phyloP scores from a whole-genome alignment of 2,113 vertebrate species.

The Melozone crissalis region DNA sequence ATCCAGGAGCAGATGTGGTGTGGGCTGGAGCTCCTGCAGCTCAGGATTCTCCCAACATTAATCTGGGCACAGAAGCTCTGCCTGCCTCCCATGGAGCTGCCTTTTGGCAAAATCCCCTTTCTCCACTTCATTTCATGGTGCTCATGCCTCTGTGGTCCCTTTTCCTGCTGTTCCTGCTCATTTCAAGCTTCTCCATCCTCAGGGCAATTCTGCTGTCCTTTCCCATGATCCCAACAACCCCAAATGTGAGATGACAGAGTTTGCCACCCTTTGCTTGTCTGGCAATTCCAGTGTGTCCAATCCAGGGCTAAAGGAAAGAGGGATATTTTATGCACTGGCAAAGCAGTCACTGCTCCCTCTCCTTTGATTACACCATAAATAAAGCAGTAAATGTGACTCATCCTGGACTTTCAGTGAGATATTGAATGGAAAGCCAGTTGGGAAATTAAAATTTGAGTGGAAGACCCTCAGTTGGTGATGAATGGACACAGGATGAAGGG shows the following conservation, averaged over 20 bases:
- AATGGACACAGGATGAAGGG: not conserved
- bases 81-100: not conserved
- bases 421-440: not conserved
- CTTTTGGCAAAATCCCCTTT: not conserved
- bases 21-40: not conserved
- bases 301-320: conserved; percentile 46
- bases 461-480: not conserved
- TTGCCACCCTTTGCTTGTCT: not conserved
- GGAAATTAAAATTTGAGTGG: conserved; percentile 20
- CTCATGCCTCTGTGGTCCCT: not conserved
- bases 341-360: conserved; percentile 68
- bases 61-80: not conserved
- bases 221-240: not conserved
- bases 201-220: not conserved
- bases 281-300: conserved; percentile 57
- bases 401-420: conserved; percentile 5
- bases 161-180: not conserved
- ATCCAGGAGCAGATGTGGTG: not conserved
- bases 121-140: not conserved
- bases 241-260: not conserved
- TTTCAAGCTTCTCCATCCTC: not conserved
- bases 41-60: accelerated
- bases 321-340: conserved; percentile 52
- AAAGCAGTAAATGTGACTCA: conserved; percentile 62
- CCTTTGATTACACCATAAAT: conserved; percentile 75